A percentile compares a stretch with the other conserved stretches of the same genome.
Conservation (phyloP, 2,797 vertebrate genomes). For the Lutjanus argentimaculatus region DNA sequence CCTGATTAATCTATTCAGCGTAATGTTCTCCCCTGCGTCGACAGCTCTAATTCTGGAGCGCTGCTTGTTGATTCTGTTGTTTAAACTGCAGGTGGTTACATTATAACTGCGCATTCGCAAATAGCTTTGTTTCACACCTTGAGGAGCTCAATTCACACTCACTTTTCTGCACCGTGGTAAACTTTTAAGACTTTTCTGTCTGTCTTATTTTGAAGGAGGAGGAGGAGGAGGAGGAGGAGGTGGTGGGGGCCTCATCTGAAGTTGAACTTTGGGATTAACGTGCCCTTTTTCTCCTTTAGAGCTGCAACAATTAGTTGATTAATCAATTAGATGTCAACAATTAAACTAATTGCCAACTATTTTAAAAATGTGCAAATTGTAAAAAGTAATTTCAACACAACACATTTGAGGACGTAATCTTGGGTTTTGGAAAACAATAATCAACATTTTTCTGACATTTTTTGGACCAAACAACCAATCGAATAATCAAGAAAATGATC, state of each 20-base stretch:
- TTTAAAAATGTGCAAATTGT: too few relatives aligned
- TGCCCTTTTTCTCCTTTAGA: background rate
- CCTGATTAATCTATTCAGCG: constrained; percentile 69
- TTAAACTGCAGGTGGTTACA: constrained; percentile 64
- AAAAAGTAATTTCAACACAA: too few relatives aligned
- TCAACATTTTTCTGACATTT: too few relatives aligned
- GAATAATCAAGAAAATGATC: too few relatives aligned
- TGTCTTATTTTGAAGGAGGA: background rate
- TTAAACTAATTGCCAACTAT: too few relatives aligned
- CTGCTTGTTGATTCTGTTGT: constrained; percentile 61
- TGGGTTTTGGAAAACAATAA: too few relatives aligned
- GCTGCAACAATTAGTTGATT: too few relatives aligned
- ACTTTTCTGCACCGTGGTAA: constrained; percentile 27
- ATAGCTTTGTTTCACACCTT: constrained; percentile 60
- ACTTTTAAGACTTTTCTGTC: constrained; percentile 30
- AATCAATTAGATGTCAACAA: too few relatives aligned
- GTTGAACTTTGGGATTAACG: rapidly evolving
- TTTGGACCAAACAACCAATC: too few relatives aligned
- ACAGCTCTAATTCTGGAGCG: constrained; percentile 70
- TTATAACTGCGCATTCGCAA: constrained; percentile 45
- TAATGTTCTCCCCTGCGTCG: constrained; percentile 31
- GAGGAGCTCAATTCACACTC: constrained; percentile 46
- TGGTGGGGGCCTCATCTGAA: too few relatives aligned
- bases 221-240: too few relatives aligned
- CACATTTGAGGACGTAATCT: too few relatives aligned